phyloP scores from a whole-genome alignment of 2,113 vertebrate species.

The Gracilinanus agilis region DNA sequence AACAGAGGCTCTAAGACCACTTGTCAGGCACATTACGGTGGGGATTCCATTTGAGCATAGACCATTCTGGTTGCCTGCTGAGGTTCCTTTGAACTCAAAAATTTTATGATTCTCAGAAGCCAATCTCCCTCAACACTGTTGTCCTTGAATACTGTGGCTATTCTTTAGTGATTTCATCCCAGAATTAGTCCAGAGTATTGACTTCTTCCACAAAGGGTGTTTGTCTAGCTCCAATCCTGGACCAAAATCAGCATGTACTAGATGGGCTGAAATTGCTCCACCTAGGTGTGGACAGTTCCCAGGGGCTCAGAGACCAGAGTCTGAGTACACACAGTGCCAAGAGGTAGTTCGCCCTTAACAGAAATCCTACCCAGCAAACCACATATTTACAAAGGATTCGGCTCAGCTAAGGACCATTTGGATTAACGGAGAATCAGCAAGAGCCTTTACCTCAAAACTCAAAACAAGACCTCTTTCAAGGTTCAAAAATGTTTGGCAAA shows the following conservation, averaged over 20 bases:
- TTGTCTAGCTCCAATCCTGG: not conserved
- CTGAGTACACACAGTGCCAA: not conserved
- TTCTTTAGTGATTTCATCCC: not conserved
- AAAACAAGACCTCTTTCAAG: conserved; percentile 43
- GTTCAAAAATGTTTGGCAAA: conserved; percentile 35
- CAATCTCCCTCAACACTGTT: not conserved
- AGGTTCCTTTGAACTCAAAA: not conserved
- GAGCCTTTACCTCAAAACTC: conserved; percentile 29
- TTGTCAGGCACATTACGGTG: not conserved
- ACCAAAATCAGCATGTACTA: not conserved
- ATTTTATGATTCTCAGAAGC: not conserved
- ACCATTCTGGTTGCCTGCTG: not conserved
- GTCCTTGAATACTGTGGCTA: not conserved
- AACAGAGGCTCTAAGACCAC: not conserved
- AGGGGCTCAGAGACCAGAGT: not conserved
- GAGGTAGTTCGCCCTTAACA: not conserved
- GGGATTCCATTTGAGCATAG: not conserved
- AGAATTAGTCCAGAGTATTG: not conserved
- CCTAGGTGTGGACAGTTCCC: not conserved
- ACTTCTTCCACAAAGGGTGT: not conserved
- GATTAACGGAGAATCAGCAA: conserved; percentile 7
- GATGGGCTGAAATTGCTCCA: not conserved
- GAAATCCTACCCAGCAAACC: conserved; percentile 24
- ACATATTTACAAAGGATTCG: conserved; percentile 12
- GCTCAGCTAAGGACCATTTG: not conserved